These are phyloP conservation scores for Dallia pectoralis DNA, from an alignment of 2,797 vertebrate species.

Conservation along the genomic window DNA sequence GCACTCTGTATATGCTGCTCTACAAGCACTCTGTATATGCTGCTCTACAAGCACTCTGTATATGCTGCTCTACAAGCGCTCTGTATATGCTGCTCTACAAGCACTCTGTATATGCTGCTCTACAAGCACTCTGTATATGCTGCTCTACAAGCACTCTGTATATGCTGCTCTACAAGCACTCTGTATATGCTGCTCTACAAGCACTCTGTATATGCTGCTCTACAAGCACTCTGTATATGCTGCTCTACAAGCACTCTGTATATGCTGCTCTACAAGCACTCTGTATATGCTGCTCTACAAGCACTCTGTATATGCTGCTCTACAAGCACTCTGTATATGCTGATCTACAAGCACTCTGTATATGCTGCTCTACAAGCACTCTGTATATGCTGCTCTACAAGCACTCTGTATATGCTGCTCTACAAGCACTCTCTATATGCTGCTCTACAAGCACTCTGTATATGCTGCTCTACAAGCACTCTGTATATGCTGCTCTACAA, in stretches of 20 bases:
- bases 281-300: slow-evolving; percentile 2
- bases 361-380: slow-evolving; percentile 5
- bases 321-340: slow-evolving; percentile 1
- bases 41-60: slow-evolving; percentile 5
- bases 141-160: slow-evolving; percentile 5
- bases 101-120: neutral
- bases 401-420: neutral
- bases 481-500: slow-evolving; percentile 2
- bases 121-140: slow-evolving; percentile 1
- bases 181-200: slow-evolving; percentile 2
- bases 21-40: slow-evolving; percentile 1
- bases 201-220: neutral
- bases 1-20: neutral
- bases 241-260: slow-evolving; percentile 5
- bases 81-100: slow-evolving; percentile 2
- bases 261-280: slow-evolving; percentile 5
- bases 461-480: slow-evolving; percentile 5
- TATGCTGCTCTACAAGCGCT: slow-evolving; percentile 5
- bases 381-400: slow-evolving; percentile 2
- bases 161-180: slow-evolving; percentile 5
- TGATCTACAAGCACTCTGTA: slow-evolving; percentile 2
- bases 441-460: slow-evolving; percentile 5
- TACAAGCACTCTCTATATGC: slow-evolving; percentile 4
- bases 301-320: neutral
- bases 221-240: slow-evolving; percentile 1